Percentiles rank a stretch among this genome's conserved stretches.
Conservation (phyloP, 2,888 invertebrate genomes). For the Melipona beecheii region DNA sequence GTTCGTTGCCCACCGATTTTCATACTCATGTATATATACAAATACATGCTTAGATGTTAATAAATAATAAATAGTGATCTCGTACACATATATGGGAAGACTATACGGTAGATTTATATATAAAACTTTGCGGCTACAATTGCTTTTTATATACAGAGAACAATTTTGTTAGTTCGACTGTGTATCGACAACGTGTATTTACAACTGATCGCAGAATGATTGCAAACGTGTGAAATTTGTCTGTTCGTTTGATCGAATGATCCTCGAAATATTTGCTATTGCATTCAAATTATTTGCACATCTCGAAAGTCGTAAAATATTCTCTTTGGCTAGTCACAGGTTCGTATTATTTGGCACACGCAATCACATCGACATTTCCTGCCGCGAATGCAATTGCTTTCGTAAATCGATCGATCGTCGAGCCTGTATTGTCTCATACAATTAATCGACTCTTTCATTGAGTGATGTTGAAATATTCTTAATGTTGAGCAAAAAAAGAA, state of each 20-base stretch:
- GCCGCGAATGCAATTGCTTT: slow-evolving; percentile 14
- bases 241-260: not conserved
- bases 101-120: slow-evolving; percentile 18
- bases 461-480: slow-evolving; percentile 65
- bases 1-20: slow-evolving; percentile 13
- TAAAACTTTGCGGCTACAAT: slow-evolving; percentile 26
- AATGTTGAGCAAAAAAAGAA: slow-evolving; percentile 48
- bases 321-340: slow-evolving; percentile 75
- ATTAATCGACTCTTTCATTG: slow-evolving; percentile 18
- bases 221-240: slow-evolving; percentile 10
- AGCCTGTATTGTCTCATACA: slow-evolving; percentile 23
- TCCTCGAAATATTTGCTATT: not conserved
- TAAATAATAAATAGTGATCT: slow-evolving; percentile 56
- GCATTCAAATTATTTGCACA: not conserved
- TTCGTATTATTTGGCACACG: slow-evolving; percentile 74
- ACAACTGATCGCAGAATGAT: slow-evolving; percentile 22
- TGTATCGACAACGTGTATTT: slow-evolving; percentile 25
- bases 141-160: slow-evolving; percentile 43
- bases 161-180: slow-evolving; percentile 23
- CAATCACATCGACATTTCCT: slow-evolving; percentile 41
- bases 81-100: slow-evolving; percentile 8
- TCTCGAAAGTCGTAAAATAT: slow-evolving; percentile 16
- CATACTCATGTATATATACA: slow-evolving; percentile 43
- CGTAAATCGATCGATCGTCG: slow-evolving; percentile 14
- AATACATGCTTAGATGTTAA: slow-evolving; percentile 31